Percentiles rank a stretch among this genome's conserved stretches.
These are phyloP conservation scores for Oikopleura dioica DNA, from an alignment of 23 tunicate genomes.

Conservation along the genomic window DNA sequence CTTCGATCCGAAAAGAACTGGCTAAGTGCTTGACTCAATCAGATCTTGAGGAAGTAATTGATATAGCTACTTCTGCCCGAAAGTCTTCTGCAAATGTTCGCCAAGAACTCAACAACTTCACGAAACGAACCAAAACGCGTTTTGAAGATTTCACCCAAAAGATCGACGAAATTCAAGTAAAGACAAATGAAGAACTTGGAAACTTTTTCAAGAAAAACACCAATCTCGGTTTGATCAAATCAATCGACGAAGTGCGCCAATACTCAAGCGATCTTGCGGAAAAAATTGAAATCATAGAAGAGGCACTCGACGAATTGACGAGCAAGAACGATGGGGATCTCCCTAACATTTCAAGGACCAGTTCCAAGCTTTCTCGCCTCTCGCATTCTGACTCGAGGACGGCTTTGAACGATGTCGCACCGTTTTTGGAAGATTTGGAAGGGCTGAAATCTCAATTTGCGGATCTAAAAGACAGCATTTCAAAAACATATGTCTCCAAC, in stretches of 20 bases:
- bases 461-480: not conserved
- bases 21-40: not conserved
- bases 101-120: not conserved
- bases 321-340: not conserved
- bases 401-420: not conserved
- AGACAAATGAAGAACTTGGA: not conserved
- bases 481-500: not conserved
- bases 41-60: not conserved
- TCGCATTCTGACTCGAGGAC: not conserved
- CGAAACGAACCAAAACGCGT: not conserved
- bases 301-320: not conserved
- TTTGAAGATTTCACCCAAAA: not conserved
- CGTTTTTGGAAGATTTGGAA: slow-evolving; percentile 6
- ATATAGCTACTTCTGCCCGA: not conserved
- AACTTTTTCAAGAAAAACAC: not conserved
- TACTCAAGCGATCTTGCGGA: not conserved
- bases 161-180: not conserved
- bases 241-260: not conserved
- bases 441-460: not conserved
- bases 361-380: not conserved
- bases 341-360: not conserved
- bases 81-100: not conserved
- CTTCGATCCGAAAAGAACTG: not conserved
- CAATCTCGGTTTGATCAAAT: slow-evolving; percentile 2
- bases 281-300: not conserved